Conservation (phyloP, 2,113 vertebrate species). For the Mormoops blainvillei region DNA sequence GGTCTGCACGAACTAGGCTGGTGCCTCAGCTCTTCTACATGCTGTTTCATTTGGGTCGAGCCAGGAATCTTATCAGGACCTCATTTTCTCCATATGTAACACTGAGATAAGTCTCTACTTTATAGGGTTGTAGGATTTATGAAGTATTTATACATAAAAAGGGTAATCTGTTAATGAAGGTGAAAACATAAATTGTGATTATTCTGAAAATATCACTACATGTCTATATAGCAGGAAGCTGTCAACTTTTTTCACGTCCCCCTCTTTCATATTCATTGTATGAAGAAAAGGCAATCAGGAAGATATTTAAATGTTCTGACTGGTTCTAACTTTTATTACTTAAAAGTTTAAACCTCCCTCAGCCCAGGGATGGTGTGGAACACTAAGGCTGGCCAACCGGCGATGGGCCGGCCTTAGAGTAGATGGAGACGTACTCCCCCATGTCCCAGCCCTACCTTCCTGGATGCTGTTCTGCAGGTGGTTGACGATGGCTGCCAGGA, state of each 20-base stretch:
- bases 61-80: background rate
- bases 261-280: background rate
- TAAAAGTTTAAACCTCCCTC: background rate
- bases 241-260: background rate
- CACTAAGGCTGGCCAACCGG: background rate
- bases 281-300: background rate
- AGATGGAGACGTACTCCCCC: background rate
- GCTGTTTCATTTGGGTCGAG: background rate
- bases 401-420: background rate
- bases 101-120: background rate
- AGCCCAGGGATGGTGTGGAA: background rate
- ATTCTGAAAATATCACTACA: background rate
- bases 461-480: constrained; percentile 97
- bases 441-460: constrained; percentile 85
- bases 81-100: background rate
- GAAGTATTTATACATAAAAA: background rate
- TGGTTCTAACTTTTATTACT: background rate
- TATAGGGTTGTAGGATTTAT: background rate
- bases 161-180: background rate
- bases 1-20: background rate
- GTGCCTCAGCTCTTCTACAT: background rate
- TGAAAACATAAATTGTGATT: background rate
- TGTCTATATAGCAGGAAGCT: background rate
- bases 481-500: constrained; percentile 95
- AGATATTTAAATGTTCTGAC: background rate